Evolutionary conservation across 2,797 vertebrate species (phyloP), one percentile per base, ranked within the genome.

Genomic region (Megalops cyprinoides): DNA sequence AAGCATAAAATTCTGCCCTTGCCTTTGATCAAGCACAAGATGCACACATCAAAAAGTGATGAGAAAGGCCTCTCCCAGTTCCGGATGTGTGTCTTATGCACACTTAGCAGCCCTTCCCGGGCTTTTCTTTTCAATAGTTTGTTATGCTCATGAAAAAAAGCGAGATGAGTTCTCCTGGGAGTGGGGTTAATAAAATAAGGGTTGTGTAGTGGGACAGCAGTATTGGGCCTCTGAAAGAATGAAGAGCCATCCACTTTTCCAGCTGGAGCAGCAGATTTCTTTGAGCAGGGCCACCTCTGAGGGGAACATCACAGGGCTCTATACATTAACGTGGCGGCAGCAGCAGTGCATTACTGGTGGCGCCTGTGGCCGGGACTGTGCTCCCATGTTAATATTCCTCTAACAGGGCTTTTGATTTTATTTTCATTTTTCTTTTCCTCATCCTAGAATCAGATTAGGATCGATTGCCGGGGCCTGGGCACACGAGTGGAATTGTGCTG

Each of bases 331-430:
- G 91, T 88, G 86, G 87, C 87, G 58, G 87, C 91, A 79, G 86
- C 88, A 82, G 88, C 88, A 94, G 92, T 93, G 92, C 92, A 94
- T 94, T 94, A 93, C 90, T 85, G 90, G 78, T 71, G 85, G 77
- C 75, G 82, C 80, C 91, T 84, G 85, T 90, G 82, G 87, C 86
- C 87, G 85, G 89, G 85, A 94, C 93, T 94, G 92, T 94, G 91
- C 92, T 94, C 90, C 82, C 92, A 93, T 93, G 93, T 94, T 94
- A 93, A 93, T 93, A 94, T 94, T 93, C 91, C 88, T 91, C 92
- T 90, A 92, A 94, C 92, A 91, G 93, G 91, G 92, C 94, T 94
- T 95, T 92, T 94, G 93, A 95, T 95, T 94, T 95, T 94, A 93
- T 94, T 94, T 92, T 93, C 90, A 90, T 93, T 94, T 94, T 93